Evolutionary conservation across 2,113 vertebrate genomes (phyloP), one percentile per base, ranked within the genome.

Genomic region (Haemorhous mexicanus): DNA sequence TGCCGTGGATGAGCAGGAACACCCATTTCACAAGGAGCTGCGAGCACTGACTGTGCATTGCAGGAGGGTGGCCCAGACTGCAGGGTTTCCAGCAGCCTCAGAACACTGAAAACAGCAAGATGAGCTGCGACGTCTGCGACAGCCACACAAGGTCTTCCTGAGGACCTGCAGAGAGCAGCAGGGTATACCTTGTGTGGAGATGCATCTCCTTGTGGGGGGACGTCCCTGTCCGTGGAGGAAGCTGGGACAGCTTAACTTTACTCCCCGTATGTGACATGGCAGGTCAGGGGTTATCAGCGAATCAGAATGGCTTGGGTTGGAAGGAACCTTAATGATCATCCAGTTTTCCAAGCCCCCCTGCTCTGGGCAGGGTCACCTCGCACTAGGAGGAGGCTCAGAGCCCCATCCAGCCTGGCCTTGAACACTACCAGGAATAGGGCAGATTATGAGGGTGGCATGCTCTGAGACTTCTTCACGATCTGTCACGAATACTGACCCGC

Each of bases 141-240:
- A 4, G 27, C 4, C 9, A 18, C 2, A 7, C 23, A 5, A 20
- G n/a, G 6, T 35, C 63, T 55, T 26, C 61, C 30, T 14, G 3
- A 37, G 32, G 37, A 17, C 12, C 35, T 13, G 44, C 33, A 44
- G 61, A 7, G 9, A 44, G 43, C 17, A 73, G 44, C 61, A 20
- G 24, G 3, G 16, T 22, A 22, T 22, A n/a, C 6, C 27, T 44
- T 2, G 10, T 4, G 32, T 17, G 39, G n/a, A 20, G 13, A 11
- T 7, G 14, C 53, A 55, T 55, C 18, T 55, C 8, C 24, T 41
- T 3, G 8, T 2, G 32, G 8, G 39, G 30, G 22, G 9, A 10
- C 6, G 20, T 3, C 49, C 17, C 9, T 22, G 70, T 0, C 30
- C 1, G 0, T 24, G 58, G 33, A 55, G 23, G 23, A 56, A 13